Conservation (phyloP, 2,797 vertebrate genomes). For the Sternotherus odoratus region DNA sequence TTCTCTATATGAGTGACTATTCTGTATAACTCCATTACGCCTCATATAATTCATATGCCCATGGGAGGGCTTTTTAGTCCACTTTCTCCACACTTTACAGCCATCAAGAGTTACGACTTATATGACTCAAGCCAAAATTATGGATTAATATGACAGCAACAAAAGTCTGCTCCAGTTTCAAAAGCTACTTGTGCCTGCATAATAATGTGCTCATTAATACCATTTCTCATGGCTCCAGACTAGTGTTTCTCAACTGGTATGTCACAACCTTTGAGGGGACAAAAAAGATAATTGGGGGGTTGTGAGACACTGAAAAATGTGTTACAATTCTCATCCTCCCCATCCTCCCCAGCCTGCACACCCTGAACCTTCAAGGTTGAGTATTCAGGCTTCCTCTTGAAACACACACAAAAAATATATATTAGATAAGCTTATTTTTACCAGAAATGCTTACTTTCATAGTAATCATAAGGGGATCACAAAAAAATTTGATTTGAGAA, state of each 20-base stretch:
- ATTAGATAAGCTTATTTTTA: no score
- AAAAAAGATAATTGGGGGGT: background rate
- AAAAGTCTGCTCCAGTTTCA: background rate
- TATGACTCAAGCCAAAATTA: background rate
- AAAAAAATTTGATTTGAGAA: background rate
- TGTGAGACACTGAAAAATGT: background rate
- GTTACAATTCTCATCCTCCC: background rate
- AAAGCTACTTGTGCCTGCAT: background rate
- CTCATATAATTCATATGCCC: background rate
- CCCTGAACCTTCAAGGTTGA: background rate
- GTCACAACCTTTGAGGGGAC: background rate
- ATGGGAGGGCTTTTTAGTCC: slow-evolving; percentile 11
- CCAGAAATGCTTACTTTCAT: no score
- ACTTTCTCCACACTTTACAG: background rate
- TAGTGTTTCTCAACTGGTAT: slow-evolving; percentile 20
- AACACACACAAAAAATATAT: background rate
- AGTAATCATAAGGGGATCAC: no score
- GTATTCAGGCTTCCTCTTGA: accelerated
- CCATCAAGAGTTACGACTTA: background rate
- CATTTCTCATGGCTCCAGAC: background rate
- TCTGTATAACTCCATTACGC: background rate
- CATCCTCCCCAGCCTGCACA: background rate
- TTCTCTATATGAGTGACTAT: background rate
- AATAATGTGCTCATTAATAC: background rate
- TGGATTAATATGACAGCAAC: background rate